A percentile compares a stretch with the other conserved stretches of the same genome.
These are phyloP conservation scores for Macrophya annulata DNA, from an alignment of 2,888 invertebrate species.

Conservation along the genomic window DNA sequence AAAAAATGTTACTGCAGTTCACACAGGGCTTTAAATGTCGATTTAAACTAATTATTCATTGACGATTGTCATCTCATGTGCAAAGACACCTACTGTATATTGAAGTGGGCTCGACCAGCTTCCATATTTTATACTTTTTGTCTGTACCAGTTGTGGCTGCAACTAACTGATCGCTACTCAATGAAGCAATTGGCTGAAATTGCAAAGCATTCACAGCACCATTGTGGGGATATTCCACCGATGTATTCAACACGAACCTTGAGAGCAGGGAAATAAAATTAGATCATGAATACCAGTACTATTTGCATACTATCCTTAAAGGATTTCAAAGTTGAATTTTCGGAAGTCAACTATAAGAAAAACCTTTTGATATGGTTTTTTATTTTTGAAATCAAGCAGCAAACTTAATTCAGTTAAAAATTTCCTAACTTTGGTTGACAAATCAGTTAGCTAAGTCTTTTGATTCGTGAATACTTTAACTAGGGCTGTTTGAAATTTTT, in stretches of 20 bases:
- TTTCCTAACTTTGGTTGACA: not conserved
- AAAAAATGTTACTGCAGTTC: slow-evolving; percentile 55
- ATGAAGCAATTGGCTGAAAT: slow-evolving; percentile 82
- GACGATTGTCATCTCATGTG: not conserved
- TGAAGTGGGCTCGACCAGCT: slow-evolving; percentile 81
- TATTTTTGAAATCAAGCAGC: not conserved
- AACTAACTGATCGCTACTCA: slow-evolving; percentile 77
- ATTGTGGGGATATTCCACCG: slow-evolving; percentile 88
- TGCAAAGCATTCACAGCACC: slow-evolving; percentile 82
- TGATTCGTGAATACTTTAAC: not conserved
- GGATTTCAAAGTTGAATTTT: not conserved
- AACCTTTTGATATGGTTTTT: too few species aligned
- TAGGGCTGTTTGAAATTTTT: not conserved
- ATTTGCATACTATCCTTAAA: not conserved
- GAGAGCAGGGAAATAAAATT: slow-evolving; percentile 63
- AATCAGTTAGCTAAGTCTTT: not conserved
- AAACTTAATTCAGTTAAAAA: not conserved
- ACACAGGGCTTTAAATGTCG: not conserved
- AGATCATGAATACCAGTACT: not conserved
- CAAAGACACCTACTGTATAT: slow-evolving; percentile 80
- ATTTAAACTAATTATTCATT: slow-evolving; percentile 27
- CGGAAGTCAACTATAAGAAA: not conserved
- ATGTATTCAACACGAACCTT: slow-evolving; percentile 87
- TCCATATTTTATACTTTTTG: slow-evolving; percentile 88
- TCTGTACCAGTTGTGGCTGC: slow-evolving; percentile 87